Percentiles rank a stretch among this genome's conserved stretches.
Conservation (phyloP, 92 coral and sea anemone genomes). For the Micromussa lordhowensis region DNA sequence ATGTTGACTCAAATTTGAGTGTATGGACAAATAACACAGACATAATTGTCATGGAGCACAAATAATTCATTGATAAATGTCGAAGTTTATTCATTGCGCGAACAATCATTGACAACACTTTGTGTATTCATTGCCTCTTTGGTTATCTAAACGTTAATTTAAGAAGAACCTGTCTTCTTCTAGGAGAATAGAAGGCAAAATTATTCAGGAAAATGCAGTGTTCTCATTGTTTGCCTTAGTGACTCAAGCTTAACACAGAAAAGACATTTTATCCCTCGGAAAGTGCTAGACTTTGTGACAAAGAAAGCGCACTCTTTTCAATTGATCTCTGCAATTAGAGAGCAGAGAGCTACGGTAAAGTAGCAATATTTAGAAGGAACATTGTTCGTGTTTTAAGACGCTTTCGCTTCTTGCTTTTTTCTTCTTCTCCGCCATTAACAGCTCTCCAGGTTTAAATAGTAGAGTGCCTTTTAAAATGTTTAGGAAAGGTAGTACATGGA, state of each 20-base stretch:
- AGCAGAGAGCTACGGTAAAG: not conserved
- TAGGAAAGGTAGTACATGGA: not conserved
- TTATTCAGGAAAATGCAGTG: not conserved
- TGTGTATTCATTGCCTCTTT: slow-evolving; percentile 24
- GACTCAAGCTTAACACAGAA: not conserved
- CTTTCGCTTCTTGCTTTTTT: not conserved
- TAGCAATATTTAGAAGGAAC: not conserved
- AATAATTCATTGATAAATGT: slow-evolving; percentile 25
- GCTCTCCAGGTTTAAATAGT: not conserved
- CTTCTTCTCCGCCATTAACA: not conserved
- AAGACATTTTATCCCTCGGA: not conserved
- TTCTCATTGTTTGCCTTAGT: not conserved
- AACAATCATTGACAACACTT: slow-evolving; percentile 32
- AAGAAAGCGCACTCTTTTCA: not conserved
- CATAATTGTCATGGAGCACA: slow-evolving; percentile 16
- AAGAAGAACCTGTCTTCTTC: not conserved
- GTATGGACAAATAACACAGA: slow-evolving; percentile 2
- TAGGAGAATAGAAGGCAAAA: not conserved
- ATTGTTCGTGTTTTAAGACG: not conserved
- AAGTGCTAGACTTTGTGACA: not conserved
- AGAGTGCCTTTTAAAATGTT: not conserved
- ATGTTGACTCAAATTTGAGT: not conserved
- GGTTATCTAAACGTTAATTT: slow-evolving; percentile 20
- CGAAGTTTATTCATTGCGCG: slow-evolving; percentile 1
- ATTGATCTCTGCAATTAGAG: not conserved